Percentiles rank a stretch among this genome's conserved stretches.
Evolutionary conservation across 2,888 invertebrate genomes (phyloP).

Genomic region (Pseudolycoriella hygida): DNA sequence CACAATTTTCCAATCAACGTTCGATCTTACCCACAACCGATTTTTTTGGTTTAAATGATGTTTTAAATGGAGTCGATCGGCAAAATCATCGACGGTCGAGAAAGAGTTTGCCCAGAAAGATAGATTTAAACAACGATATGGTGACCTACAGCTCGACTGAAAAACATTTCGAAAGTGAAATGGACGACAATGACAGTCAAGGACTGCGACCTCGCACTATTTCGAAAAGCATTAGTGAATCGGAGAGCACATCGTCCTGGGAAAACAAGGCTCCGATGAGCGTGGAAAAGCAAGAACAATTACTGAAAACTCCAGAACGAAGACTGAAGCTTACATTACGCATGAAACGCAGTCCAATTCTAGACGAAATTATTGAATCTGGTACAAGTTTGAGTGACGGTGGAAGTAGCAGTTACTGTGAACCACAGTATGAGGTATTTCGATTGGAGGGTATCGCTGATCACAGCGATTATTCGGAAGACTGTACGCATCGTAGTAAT

Average conservation of each 20-base stretch:
- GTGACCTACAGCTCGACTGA: neutral
- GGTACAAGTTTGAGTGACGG: conserved; percentile 50
- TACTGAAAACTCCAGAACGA: conserved; percentile 26
- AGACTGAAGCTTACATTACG: conserved; percentile 62
- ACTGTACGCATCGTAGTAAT: conserved; percentile 13
- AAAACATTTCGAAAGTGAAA: neutral
- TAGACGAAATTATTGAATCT: conserved; percentile 73
- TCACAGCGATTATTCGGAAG: conserved; percentile 12
- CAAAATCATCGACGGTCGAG: conserved; percentile 1
- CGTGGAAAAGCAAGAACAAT: conserved; percentile 3
- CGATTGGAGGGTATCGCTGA: conserved; percentile 55
- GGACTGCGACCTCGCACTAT: conserved; percentile 9
- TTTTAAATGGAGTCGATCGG: neutral
- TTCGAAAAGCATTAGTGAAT: conserved; percentile 14
- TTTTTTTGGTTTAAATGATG: neutral
- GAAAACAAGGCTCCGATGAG: conserved; percentile 16
- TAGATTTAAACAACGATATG: neutral
- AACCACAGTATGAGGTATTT: conserved; percentile 70
- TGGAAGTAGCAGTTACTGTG: conserved; percentile 29
- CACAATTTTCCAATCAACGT: neutral
- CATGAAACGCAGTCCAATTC: conserved; percentile 71
- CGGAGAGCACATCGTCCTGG: conserved; percentile 17
- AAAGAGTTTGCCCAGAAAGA: conserved; percentile 5
- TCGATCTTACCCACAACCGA: neutral
- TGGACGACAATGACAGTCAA: neutral